These are phyloP conservation scores for Murina feae DNA, from an alignment of 2,113 vertebrate species.

Conservation along the genomic window DNA sequence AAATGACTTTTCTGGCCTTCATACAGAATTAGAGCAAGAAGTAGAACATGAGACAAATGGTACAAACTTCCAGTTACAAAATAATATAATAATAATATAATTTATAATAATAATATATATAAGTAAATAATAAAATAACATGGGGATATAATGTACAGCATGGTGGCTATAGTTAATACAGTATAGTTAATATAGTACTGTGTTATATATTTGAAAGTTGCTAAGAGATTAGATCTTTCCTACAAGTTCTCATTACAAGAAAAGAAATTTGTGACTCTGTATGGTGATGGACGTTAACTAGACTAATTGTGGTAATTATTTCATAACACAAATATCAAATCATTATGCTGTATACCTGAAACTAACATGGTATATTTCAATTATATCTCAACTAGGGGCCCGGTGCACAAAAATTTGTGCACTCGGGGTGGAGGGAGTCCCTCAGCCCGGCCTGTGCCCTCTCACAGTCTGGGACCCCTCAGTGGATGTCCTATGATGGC, in stretches of 20 bases:
- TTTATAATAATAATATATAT: neutral
- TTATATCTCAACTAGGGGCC: neutral
- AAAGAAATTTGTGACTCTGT: neutral
- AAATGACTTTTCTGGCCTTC: neutral
- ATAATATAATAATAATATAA: neutral
- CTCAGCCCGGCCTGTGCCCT: no score
- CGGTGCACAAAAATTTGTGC: no score
- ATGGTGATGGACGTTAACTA: neutral
- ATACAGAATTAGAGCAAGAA: neutral
- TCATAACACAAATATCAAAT: neutral
- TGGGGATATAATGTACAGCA: neutral
- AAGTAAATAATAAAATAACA: neutral
- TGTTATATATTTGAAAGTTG: neutral
- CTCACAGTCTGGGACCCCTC: no score
- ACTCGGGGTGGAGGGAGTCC: no score
- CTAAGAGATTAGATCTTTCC: neutral
- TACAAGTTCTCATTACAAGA: neutral
- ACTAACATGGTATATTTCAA: neutral
- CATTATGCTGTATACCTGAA: neutral
- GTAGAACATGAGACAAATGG: neutral
- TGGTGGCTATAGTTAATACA: neutral
- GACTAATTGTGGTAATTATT: neutral
- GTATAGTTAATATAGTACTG: neutral
- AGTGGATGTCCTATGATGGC: no score
- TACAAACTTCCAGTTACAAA: neutral